Conservation (phyloP, 2,113 vertebrate genomes). For the Pagrus major region DNA sequence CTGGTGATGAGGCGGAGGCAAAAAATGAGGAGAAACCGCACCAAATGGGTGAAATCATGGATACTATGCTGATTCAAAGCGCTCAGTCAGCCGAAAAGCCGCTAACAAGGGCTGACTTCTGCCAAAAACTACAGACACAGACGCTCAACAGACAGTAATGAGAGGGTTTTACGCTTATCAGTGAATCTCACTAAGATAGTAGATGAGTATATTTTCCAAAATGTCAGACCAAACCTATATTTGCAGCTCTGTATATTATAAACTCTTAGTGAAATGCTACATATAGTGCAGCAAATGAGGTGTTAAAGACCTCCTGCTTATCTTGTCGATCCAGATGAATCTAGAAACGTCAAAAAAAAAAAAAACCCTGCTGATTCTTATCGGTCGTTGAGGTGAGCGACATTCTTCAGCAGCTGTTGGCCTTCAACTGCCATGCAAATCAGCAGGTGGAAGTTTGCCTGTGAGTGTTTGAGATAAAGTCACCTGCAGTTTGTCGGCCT, state of each 20-base stretch:
- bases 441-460: slow-evolving; percentile 57
- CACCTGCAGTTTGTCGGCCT: slow-evolving; percentile 13
- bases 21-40: too few relatives aligned
- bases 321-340: background rate
- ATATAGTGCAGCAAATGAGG: background rate
- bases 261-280: background rate
- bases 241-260: background rate
- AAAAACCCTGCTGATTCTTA: slow-evolving; percentile 24
- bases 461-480: slow-evolving; percentile 36
- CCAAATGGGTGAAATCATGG: too few relatives aligned
- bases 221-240: background rate
- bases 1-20: too few relatives aligned
- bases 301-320: background rate
- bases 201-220: background rate
- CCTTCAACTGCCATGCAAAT: slow-evolving; percentile 79
- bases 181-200: background rate
- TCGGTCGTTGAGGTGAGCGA: slow-evolving; percentile 22
- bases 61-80: too few relatives aligned
- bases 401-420: slow-evolving; percentile 54
- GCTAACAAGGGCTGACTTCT: too few relatives aligned
- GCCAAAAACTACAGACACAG: too few relatives aligned
- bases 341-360: slow-evolving; percentile 6
- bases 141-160: background rate
- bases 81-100: too few relatives aligned
- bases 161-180: background rate